Base-by-base conservation (phyloP, 2,113 vertebrate genomes). In the Ellobius talpinus region DNA sequence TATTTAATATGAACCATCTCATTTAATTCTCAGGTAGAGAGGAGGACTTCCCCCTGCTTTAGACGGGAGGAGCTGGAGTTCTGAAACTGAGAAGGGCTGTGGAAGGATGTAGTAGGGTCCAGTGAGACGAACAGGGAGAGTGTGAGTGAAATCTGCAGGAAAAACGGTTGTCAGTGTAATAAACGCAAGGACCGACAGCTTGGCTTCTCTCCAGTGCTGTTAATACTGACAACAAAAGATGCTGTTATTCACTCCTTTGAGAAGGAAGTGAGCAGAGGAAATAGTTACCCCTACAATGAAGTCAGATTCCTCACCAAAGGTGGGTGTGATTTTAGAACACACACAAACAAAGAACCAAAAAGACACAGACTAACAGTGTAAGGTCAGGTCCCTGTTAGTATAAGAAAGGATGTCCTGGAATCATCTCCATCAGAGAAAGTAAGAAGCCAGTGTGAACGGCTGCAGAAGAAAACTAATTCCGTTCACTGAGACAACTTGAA, bases 171-270 rank as follows among this genome's bases (percentile, higher is more conserved):
- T 98, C 97, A 98, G 97, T 97, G 98, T 98, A 96, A 98, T 97
- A 98, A 99, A 98, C 97, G 65, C 39, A 93, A 98, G 98, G 97
- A 96, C 55, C 81, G 97, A 97, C 97, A 86, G 96, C 50, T 98
- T 98, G 98, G 98, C 98, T 98, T 97, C 98, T 98, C 98, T 97
- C 72, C 98, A 99, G 98, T 98, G 98, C 98, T 98, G 94, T 97
- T 97, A 97, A 96, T 55, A 93, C 97, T 98, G 99, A 98, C 98
- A 96, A 96, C 90, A 98, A 98, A 98, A 94, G 82, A 93, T 58
- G 94, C 97, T 97, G 94, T 96, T 98, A 97, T 96, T 95, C 87
- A 96, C 96, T 95, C 36, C 93, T 98, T 90, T 90, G 93, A 42
- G 93, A 96, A 98, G 89, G 63, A 79, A 96, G 66, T 90, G 95